Base-by-base conservation (phyloP, 1,140 invertebrate genomes). In the Phthorimaea operculella region DNA sequence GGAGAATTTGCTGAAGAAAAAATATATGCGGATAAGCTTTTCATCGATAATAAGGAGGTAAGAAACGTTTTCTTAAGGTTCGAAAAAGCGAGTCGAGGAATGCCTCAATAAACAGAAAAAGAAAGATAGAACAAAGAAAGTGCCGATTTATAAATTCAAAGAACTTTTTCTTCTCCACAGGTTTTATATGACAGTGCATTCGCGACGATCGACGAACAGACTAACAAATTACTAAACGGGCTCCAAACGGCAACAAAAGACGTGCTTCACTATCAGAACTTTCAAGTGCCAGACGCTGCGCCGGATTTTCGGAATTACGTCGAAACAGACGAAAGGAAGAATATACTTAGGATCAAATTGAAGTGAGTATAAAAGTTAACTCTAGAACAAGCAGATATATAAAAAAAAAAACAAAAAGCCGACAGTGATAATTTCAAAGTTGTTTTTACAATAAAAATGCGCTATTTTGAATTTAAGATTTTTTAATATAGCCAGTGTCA, bases 1-100 rank as follows among this genome's bases (percentile, higher is more conserved):
- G 72, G 71, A 1, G 74, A 83, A 1, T 79, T 59, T 28, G 48
- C 63, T 0, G 81, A 84, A 4, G 81, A 84, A 0, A 84, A 85
- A 62, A 33, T 70, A 11, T 79, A 77, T 53, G 52, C 65, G 0
- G 79, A 79, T 11, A 83, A 79, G 54, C 76, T 72, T 11, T 79
- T 68, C 51, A 62, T 79, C 39, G 77, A 78, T 17, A 79, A 74
- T 52, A 81, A 81, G 57, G 79, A 82, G 33, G 68, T 72, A 39
- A 39, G 0, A 28, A 28, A 28, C 6, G 21, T 28, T 28, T 28
- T 28, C 2, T 28, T 28, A 28, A n/a, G n/a, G n/a, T n/a, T n/a
- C n/a, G n/a, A n/a, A n/a, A n/a, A n/a, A n/a, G 21, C 21, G 21
- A 2, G 6, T 4, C 21, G 21, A 28, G 21, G 21, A 6, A 28